These are phyloP conservation scores for Smutsia temminckii DNA, from an alignment of 2,797 vertebrate species.

Conservation along the genomic window DNA sequence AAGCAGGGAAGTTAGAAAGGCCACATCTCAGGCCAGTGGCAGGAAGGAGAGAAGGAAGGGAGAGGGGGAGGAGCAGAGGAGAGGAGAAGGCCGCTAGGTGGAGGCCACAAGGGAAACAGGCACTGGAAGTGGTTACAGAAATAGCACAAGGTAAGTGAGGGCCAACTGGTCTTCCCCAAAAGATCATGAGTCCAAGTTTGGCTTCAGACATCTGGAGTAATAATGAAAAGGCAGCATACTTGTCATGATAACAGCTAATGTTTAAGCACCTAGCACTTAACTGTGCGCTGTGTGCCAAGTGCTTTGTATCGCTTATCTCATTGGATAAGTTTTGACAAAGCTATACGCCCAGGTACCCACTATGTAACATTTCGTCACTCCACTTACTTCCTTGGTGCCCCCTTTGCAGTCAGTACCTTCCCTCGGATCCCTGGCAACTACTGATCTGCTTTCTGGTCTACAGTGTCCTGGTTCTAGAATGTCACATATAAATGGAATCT, in stretches of 20 bases:
- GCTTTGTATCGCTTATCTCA: background rate
- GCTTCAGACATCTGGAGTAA: background rate
- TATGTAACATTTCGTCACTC: background rate
- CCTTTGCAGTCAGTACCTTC: background rate
- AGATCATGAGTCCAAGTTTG: background rate
- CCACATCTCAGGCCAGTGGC: background rate
- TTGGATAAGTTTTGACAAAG: background rate
- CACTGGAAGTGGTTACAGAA: background rate
- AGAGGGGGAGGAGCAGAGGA: background rate
- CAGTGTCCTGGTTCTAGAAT: background rate
- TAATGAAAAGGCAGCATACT: background rate
- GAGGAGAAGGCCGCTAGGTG: background rate
- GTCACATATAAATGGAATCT: background rate
- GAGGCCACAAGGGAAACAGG: background rate
- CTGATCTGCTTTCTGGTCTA: background rate
- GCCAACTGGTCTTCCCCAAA: background rate
- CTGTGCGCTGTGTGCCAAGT: background rate
- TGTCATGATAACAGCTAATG: background rate
- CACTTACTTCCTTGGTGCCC: background rate
- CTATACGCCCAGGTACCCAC: background rate
- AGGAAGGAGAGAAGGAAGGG: background rate
- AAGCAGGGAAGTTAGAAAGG: background rate
- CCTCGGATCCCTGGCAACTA: background rate
- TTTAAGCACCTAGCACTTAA: background rate
- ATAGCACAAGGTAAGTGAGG: background rate